Conservation (phyloP, 92 coral and sea anemone species). For the Porites rus region DNA sequence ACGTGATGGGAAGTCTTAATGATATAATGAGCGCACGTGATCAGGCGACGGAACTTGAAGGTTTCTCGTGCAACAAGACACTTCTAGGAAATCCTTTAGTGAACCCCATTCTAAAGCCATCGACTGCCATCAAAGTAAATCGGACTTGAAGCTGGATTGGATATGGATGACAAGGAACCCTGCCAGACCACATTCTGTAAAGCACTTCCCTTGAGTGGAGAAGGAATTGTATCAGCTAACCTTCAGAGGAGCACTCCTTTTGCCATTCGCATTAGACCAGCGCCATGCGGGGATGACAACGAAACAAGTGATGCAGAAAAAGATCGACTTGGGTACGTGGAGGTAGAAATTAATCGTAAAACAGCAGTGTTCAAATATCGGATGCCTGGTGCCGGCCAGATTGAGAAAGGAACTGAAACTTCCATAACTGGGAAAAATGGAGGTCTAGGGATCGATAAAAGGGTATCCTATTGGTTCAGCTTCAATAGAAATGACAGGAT, state of each 20-base stretch:
- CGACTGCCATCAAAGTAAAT: too few relatives aligned
- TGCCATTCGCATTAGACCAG: conserved; percentile 33
- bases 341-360: conserved; percentile 3
- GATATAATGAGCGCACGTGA: too few relatives aligned
- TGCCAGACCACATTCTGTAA: conserved; percentile 19
- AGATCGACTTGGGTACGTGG: conserved; percentile 25
- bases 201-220: conserved; percentile 33
- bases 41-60: too few relatives aligned
- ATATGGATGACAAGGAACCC: too few relatives aligned
- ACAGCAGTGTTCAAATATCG: neutral
- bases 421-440: neutral
- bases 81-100: too few relatives aligned
- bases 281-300: neutral
- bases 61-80: too few relatives aligned
- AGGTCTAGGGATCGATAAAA: conserved; percentile 19
- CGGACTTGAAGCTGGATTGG: too few relatives aligned
- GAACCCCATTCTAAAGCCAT: too few relatives aligned
- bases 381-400: neutral
- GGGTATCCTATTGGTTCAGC: conserved; percentile 48
- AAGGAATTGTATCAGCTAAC: conserved; percentile 27
- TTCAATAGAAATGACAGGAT: conserved; percentile 30
- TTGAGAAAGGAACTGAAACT: fast-evolving
- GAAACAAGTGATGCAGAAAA: neutral
- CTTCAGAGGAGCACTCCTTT: conserved; percentile 7
- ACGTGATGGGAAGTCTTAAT: too few relatives aligned